Conservation (phyloP, 2,888 invertebrate genomes). For the Melinaea marsaeus region DNA sequence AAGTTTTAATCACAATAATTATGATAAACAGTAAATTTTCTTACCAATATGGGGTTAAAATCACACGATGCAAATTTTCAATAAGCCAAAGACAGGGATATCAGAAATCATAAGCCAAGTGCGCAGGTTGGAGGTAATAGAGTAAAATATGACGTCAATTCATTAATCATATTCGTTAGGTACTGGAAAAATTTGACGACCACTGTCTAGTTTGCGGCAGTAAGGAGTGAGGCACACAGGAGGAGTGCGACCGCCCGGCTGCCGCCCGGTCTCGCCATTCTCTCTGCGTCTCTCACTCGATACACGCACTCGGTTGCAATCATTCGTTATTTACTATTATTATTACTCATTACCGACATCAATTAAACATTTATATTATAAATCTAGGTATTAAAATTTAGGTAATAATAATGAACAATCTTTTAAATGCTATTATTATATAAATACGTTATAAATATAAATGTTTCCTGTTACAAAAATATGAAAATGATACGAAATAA, state of each 20-base stretch:
- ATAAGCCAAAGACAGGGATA: conserved; percentile 75
- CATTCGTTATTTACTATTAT: conserved; percentile 74
- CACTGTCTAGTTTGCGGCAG: conserved; percentile 63
- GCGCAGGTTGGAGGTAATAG: conserved; percentile 76
- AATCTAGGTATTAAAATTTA: conserved; percentile 78
- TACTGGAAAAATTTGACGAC: conserved; percentile 66
- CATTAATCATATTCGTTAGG: conserved; percentile 76
- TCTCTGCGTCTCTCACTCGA: conserved; percentile 41
- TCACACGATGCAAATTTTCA: conserved; percentile 67
- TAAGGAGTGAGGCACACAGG: conserved; percentile 42
- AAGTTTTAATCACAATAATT: conserved; percentile 69
- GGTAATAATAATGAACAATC: conserved; percentile 79
- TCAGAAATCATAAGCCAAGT: conserved; percentile 68
- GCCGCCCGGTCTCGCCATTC: conserved; percentile 13
- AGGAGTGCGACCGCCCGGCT: conserved; percentile 32
- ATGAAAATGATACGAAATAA: conserved; percentile 77
- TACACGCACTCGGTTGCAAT: conserved; percentile 69
- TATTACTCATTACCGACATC: conserved; percentile 76
- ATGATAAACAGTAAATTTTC: conserved; percentile 58
- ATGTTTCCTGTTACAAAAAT: conserved; percentile 80
- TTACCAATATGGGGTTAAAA: conserved; percentile 54
- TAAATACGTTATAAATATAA: conserved; percentile 79
- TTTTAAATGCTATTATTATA: conserved; percentile 79
- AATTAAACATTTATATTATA: conserved; percentile 78
- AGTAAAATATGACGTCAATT: conserved; percentile 76